Evolutionary conservation across 2,797 vertebrate genomes (phyloP).

Genomic region (Rhodeus uyekii): DNA sequence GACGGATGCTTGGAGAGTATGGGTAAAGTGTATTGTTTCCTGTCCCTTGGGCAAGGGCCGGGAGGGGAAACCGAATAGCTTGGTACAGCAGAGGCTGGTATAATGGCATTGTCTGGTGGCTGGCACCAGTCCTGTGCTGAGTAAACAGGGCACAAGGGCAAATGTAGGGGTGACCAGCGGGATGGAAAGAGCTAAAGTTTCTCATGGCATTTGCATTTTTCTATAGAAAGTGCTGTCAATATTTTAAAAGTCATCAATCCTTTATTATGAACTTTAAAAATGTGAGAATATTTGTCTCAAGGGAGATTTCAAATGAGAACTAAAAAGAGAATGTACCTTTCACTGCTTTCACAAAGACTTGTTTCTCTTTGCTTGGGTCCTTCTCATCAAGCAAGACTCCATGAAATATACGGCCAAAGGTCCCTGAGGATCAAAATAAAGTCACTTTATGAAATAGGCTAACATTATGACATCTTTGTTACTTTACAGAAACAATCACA

Average conservation of each 20-base stretch:
- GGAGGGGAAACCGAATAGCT: conserved; percentile 67
- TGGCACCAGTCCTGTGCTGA: conserved; percentile 66
- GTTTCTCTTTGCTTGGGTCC: conserved; percentile 94
- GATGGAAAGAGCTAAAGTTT: conserved; percentile 10
- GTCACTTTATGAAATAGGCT: conserved; percentile 20
- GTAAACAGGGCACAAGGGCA: conserved; percentile 64
- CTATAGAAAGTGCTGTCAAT: neutral
- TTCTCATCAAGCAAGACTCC: conserved; percentile 95
- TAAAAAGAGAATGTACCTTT: conserved; percentile 82
- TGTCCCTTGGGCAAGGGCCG: conserved; percentile 63
- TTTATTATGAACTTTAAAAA: neutral
- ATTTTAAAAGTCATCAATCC: neutral
- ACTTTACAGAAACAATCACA: neutral
- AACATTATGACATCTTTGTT: neutral
- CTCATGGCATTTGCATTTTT: neutral
- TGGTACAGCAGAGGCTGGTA: conserved; percentile 63
- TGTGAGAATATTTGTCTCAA: neutral
- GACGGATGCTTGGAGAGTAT: conserved; percentile 73
- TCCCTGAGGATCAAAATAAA: conserved; percentile 79
- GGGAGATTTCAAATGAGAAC: neutral
- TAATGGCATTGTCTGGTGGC: conserved; percentile 64
- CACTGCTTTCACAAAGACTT: conserved; percentile 95
- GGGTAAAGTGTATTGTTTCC: conserved; percentile 83
- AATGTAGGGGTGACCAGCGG: conserved; percentile 36
- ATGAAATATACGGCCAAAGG: conserved; percentile 97